These are phyloP conservation scores for Danio kyathit DNA, from an alignment of 2,797 vertebrate genomes.

Conservation along the genomic window DNA sequence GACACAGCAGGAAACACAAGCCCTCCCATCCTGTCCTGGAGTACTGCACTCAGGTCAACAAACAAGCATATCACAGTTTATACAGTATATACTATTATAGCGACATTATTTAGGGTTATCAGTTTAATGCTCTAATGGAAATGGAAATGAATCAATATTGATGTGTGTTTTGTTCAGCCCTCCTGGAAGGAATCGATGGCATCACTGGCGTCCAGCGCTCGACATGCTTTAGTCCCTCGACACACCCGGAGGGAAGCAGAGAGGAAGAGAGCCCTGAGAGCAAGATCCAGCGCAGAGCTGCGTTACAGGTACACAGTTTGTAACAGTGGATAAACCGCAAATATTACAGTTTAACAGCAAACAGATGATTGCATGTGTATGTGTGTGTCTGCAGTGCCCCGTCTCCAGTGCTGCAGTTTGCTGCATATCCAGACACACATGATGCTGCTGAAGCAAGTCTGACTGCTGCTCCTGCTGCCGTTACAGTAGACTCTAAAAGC, in stretches of 20 bases:
- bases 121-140: background rate
- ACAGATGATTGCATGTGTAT: background rate
- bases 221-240: slow-evolving; percentile 73
- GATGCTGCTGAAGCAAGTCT: background rate
- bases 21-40: slow-evolving; percentile 80
- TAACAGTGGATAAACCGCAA: background rate
- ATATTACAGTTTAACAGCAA: background rate
- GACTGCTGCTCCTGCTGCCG: slow-evolving; percentile 4
- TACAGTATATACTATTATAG: background rate
- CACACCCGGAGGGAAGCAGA: slow-evolving; percentile 66
- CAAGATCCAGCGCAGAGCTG: background rate
- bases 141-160: no score
- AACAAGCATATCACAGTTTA: background rate
- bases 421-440: background rate
- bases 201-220: slow-evolving; percentile 73
- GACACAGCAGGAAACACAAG: slow-evolving; percentile 79
- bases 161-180: slow-evolving; percentile 70
- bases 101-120: background rate
- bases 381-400: slow-evolving; percentile 30
- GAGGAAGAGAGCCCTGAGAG: slow-evolving; percentile 62
- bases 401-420: slow-evolving; percentile 20
- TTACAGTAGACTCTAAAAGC: slow-evolving; percentile 62
- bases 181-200: slow-evolving; percentile 82
- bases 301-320: slow-evolving; percentile 55
- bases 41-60: slow-evolving; percentile 81